phyloP scores from a whole-genome alignment of 2,797 vertebrate genomes.

The Sebastes diploproa region DNA sequence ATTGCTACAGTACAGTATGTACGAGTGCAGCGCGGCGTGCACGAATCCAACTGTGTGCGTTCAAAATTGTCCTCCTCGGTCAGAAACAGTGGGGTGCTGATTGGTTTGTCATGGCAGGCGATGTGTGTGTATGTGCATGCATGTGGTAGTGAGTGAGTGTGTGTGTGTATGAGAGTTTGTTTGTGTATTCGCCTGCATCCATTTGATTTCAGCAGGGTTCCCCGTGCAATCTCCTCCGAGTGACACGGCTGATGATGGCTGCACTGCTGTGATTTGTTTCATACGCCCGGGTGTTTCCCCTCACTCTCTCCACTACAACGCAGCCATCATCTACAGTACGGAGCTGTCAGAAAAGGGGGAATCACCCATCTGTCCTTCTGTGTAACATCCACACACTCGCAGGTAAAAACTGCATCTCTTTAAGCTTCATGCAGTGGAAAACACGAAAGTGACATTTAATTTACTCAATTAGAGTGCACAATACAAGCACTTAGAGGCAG shows the following conservation, averaged over 20 bases:
- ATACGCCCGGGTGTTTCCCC: constrained; percentile 67
- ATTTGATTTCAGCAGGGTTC: constrained; percentile 69
- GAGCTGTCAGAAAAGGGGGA: constrained; percentile 52
- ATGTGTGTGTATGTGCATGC: neutral
- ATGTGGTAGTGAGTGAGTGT: neutral
- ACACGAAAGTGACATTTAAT: neutral
- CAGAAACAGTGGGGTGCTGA: constrained; percentile 58
- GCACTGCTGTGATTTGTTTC: constrained; percentile 63
- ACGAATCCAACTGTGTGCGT: neutral
- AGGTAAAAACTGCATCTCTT: constrained; percentile 16
- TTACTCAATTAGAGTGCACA: constrained; percentile 11
- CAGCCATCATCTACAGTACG: constrained; percentile 15
- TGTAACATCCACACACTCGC: constrained; percentile 2
- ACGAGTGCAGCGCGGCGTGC: neutral
- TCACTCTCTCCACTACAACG: constrained; percentile 24
- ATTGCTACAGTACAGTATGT: constrained; percentile 27
- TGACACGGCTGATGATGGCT: constrained; percentile 64
- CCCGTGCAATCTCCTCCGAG: constrained; percentile 57
- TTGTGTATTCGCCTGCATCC: constrained; percentile 48
- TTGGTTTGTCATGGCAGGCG: constrained; percentile 46
- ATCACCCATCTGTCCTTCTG: constrained; percentile 55
- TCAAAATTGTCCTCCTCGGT: constrained; percentile 33
- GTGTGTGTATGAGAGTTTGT: constrained; percentile 13
- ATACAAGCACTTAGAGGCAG: constrained; percentile 10
- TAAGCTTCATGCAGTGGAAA: neutral